Evolutionary conservation across 1,140 invertebrate species (phyloP), one percentile per base, ranked within the genome.

Genomic region (Drosophila quadrilineata): DNA sequence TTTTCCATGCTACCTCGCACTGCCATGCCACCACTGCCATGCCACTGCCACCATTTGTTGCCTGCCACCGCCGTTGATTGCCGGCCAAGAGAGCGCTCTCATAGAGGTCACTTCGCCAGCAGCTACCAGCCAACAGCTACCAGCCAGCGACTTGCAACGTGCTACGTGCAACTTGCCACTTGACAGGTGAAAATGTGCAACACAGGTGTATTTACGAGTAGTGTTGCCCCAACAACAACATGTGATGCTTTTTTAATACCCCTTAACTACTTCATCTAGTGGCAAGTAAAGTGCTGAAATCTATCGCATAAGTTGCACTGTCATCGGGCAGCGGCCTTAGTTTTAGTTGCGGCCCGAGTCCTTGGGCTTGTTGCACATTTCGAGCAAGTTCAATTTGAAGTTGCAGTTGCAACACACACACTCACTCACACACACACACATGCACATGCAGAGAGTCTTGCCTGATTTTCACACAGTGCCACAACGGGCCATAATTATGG

Each of bases 1-100:
- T 85, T 85, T 85, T 76, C 67, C 74, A 76, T 76, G 72, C 62
- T 24, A 14, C 54, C 62, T 50, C 43, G 62, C 59, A 68, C 62
- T 24, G 10, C 54, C 62, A 59, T 50, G 62, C 59, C 38, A 45
- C 40, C 36, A 35, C 14, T 41, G 40, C 21, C 36, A 40, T 50
- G 49, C 12, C 26, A 41, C 22, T 45, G 43, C 24, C 19, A 36
- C 35, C 17, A 24, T 22, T 52, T 46, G 50, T 52, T 60, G 57
- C 24, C n/a, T 33, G 36, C 57, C 17, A 8, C 9, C 14, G 38
- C 38, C 6, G 35, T 14, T 40, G 24, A 59, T 24, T 46, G 60
- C 14, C 2, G 24, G 19, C 45, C 9, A 17, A 21, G 33, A 43
- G 43, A 38, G 54, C 9, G n/a, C n/a, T n/a, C n/a, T n/a, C n/a